Evolutionary conservation across 37 sponge, comb jelly and placozoan species (phyloP), one percentile per base, ranked within the genome.

Genomic region (Hexactinellida sp.): DNA sequence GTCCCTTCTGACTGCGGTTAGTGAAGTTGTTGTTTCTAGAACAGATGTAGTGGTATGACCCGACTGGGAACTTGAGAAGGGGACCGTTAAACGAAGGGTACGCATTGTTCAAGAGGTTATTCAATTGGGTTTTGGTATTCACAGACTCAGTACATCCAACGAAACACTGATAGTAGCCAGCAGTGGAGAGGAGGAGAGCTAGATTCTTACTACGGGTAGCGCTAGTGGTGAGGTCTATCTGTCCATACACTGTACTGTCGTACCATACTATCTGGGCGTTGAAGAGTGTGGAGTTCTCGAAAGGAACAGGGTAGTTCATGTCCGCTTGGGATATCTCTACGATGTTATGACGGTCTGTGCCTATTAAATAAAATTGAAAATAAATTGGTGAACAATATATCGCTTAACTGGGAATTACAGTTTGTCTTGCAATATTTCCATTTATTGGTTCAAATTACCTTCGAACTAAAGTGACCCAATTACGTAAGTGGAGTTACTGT

Each of bases 21-120:
- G 94, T 93, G 84, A 98, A 98, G 89, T 98, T 98, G 89, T 98
- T 98, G 91, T 98, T 98, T 38, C 99, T 36, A 9, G 94, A 90
- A 82, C 92, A 94, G 83, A 98, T 92, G 90, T 98, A 98, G 85
- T 95, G 84, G 85, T 92, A 98, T 9, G 85, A 86, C 0, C 92
- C 92, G 0, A 82, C 82, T 10, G 47, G 54, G 86, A 95, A 92
- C 47, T 85, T 55, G 83, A 98, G 87, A 25, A 98, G 87, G 25
- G 91, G 87, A 0, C 96, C 99, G 21, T 88, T 87, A 55, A 95
- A 98, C 1, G 96, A 95, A 0, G 99, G 87, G 0, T 92, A 87
- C 24, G 92, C 96, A 76, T 95, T 95, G 88, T 98, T 93, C 36
- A 98, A 89, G 3, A 94, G 94, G 38, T 88, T 82, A 47, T 98